Evolutionary conservation across 1,140 invertebrate genomes (phyloP).

Genomic region (Dinothrombium tinctorium): DNA sequence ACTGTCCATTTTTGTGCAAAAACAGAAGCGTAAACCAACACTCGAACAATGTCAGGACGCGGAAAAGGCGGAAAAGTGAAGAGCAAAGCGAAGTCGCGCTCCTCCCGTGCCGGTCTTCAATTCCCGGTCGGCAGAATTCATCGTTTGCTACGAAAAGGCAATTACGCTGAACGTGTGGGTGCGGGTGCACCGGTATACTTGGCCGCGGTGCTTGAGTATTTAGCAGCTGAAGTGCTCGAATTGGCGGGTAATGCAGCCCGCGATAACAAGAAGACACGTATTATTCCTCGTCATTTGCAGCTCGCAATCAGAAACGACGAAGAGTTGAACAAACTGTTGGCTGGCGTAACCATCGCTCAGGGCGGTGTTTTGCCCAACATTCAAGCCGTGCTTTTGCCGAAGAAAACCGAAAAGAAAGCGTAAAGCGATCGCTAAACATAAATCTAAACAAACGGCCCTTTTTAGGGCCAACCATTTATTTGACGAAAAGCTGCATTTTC

Average conservation of each 20-base stretch:
- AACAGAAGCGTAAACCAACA: no score
- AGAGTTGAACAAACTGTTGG: slow-evolving; percentile 49
- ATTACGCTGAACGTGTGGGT: slow-evolving; percentile 27
- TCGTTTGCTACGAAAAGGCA: slow-evolving; percentile 36
- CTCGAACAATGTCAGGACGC: slow-evolving; percentile 25
- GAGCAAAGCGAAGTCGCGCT: slow-evolving; percentile 31
- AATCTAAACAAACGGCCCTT: no score
- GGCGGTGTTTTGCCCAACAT: slow-evolving; percentile 60
- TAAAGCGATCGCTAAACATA: no score
- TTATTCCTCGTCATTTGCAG: slow-evolving; percentile 55
- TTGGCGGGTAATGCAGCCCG: slow-evolving; percentile 44
- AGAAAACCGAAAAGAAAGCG: slow-evolving; percentile 29
- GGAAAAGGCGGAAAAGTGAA: slow-evolving; percentile 28
- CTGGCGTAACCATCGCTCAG: slow-evolving; percentile 54
- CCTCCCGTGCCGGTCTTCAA: slow-evolving; percentile 35
- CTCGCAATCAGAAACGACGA: slow-evolving; percentile 64
- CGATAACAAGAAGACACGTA: slow-evolving; percentile 35
- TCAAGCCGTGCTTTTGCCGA: slow-evolving; percentile 39
- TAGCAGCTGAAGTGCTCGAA: slow-evolving; percentile 34
- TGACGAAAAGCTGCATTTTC: no score
- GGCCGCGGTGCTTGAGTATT: slow-evolving; percentile 29
- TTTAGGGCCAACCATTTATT: no score
- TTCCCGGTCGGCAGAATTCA: slow-evolving; percentile 44
- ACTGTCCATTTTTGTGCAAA: no score
- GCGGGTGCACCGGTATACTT: slow-evolving; percentile 31